Evolutionary conservation across 2,113 vertebrate species (phyloP).

Genomic region (Gambusia affinis): DNA sequence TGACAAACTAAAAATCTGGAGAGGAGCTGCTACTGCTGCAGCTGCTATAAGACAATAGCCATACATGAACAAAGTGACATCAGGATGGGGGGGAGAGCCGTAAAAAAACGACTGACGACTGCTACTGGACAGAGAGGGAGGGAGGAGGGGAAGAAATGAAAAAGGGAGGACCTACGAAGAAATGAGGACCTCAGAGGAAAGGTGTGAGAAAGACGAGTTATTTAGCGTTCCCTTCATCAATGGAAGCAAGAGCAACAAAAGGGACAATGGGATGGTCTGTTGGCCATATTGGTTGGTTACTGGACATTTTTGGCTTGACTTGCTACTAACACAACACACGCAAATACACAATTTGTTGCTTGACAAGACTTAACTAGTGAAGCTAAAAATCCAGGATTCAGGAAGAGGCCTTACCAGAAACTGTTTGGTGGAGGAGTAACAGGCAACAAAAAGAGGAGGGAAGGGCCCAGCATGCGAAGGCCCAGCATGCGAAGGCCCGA

Average conservation of each 20-base stretch:
- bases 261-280: background rate
- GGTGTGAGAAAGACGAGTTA: background rate
- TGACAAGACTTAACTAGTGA: too few relatives aligned
- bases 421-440: too few relatives aligned
- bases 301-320: constrained; percentile 27
- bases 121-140: constrained; percentile 54
- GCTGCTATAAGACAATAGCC: constrained; percentile 89
- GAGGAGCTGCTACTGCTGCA: constrained; percentile 77
- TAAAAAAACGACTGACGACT: constrained; percentile 36
- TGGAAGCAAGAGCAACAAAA: too few relatives aligned
- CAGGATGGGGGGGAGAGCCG: constrained; percentile 65
- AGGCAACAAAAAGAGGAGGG: too few relatives aligned
- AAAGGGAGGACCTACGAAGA: background rate
- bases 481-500: too few relatives aligned
- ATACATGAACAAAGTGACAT: constrained; percentile 89
- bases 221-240: too few relatives aligned
- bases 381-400: too few relatives aligned
- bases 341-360: too few relatives aligned
- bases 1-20: constrained; percentile 55
- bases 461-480: too few relatives aligned
- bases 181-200: background rate
- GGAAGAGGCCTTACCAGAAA: too few relatives aligned
- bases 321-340: constrained; percentile 4
- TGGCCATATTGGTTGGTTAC: constrained; percentile 38
- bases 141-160: background rate